phyloP scores from a whole-genome alignment of 2,888 invertebrate species.

The Clitarchus hookeri region DNA sequence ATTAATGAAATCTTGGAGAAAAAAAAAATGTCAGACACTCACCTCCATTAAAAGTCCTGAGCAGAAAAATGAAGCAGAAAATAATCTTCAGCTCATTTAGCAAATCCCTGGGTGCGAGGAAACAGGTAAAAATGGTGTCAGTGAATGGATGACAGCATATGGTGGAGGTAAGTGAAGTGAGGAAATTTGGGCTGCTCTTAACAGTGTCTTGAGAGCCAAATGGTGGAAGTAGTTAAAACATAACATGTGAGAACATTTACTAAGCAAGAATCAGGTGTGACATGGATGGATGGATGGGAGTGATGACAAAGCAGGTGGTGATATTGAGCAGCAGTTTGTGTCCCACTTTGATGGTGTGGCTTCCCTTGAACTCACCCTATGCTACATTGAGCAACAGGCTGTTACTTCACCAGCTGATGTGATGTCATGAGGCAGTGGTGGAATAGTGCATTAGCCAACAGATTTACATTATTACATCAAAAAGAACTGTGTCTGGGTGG shows the following conservation, averaged over 20 bases:
- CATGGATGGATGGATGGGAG: too few relatives aligned
- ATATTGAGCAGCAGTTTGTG: neutral
- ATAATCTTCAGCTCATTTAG: neutral
- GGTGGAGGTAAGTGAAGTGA: too few relatives aligned
- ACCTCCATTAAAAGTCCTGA: neutral
- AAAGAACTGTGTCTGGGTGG: too few relatives aligned
- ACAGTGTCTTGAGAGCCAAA: neutral
- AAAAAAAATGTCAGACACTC: neutral
- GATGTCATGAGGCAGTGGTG: neutral
- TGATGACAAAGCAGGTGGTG: neutral
- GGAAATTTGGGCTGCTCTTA: too few relatives aligned
- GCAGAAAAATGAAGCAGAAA: constrained; percentile 2
- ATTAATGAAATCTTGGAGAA: neutral
- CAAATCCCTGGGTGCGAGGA: neutral
- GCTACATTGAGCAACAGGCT: neutral
- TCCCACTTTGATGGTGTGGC: neutral
- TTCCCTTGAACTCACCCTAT: neutral
- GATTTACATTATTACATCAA: neutral
- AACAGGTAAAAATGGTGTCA: too few relatives aligned
- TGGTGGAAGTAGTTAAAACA: neutral
- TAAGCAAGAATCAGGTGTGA: too few relatives aligned
- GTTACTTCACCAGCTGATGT: neutral
- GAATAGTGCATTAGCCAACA: constrained; percentile 7
- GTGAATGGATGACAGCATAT: too few relatives aligned
- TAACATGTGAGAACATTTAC: too few relatives aligned